Evolutionary conservation across 1,140 invertebrate genomes (phyloP).

Genomic region (Cotesia typhae): DNA sequence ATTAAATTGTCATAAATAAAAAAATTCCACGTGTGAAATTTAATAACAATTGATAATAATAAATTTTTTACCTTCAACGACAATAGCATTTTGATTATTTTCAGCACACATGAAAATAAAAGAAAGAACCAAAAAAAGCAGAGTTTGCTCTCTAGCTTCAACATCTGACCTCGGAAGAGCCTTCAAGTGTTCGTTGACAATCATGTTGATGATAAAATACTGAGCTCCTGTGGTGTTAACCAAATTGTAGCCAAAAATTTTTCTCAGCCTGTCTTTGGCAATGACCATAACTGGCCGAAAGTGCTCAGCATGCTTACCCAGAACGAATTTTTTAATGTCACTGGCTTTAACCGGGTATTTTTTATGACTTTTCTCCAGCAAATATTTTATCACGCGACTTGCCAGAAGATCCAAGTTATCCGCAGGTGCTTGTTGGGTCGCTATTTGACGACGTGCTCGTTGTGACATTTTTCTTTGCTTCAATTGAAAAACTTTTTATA

Average conservation of each 20-base stretch:
- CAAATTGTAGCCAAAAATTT: not conserved
- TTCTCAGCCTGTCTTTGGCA: not conserved
- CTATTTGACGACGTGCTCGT: not conserved
- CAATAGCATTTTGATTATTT: not conserved
- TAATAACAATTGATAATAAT: not conserved
- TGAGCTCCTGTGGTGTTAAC: not conserved
- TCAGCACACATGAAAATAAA: constrained; percentile 3
- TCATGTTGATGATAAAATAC: not conserved
- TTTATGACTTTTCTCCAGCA: not conserved
- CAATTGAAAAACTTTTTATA: not conserved
- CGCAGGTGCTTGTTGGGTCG: too few relatives aligned
- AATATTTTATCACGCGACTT: not conserved
- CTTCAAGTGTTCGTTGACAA: not conserved
- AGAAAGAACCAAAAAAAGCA: not conserved
- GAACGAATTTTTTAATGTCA: not conserved
- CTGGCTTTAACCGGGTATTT: not conserved
- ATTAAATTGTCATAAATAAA: too few relatives aligned
- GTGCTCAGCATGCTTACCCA: not conserved
- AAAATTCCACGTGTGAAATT: too few relatives aligned
- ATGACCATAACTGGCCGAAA: not conserved
- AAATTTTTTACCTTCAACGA: not conserved
- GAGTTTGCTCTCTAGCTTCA: not conserved
- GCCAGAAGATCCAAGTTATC: not conserved
- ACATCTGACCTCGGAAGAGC: not conserved
- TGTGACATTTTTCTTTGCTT: not conserved